Conservation (phyloP, 2,888 invertebrate genomes). For the Danaus chrysippus region DNA sequence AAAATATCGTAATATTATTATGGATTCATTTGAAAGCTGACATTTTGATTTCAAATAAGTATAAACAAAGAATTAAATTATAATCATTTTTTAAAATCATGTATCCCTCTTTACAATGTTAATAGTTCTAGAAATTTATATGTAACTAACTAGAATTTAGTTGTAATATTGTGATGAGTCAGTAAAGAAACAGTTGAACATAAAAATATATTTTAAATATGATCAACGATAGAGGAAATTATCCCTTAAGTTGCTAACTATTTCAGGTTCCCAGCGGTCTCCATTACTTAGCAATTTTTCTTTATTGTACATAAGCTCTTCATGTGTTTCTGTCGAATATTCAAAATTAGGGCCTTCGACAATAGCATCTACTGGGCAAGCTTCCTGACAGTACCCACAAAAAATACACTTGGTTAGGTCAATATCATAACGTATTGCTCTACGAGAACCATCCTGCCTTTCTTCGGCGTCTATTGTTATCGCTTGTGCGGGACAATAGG, state of each 20-base stretch:
- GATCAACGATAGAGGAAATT: conserved; percentile 61
- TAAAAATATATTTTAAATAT: background rate
- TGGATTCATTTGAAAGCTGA: too few relatives aligned
- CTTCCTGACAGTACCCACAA: conserved; percentile 99
- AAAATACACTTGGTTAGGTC: conserved; percentile 99
- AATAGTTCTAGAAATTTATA: too few relatives aligned
- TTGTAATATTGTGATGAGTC: too few relatives aligned
- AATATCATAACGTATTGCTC: conserved; percentile 98
- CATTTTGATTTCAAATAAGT: too few relatives aligned
- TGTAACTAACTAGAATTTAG: too few relatives aligned
- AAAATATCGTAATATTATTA: background rate
- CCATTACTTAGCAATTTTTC: conserved; percentile 97
- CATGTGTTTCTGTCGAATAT: conserved; percentile 97
- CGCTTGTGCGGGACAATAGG: conserved; percentile 98
- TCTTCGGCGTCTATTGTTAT: conserved; percentile 99
- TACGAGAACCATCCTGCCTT: conserved; percentile 94
- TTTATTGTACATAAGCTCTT: conserved; percentile 98
- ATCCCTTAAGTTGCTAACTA: conserved; percentile 90
- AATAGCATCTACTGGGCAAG: conserved; percentile 98
- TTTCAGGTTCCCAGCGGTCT: conserved; percentile 99
- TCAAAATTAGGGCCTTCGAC: conserved; percentile 99
- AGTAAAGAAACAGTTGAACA: background rate
- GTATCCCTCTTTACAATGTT: too few relatives aligned
- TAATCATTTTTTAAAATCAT: too few relatives aligned
- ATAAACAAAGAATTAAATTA: too few relatives aligned